Base-by-base conservation (phyloP, 1,140 invertebrate species). In the Calephelis nemesis region DNA sequence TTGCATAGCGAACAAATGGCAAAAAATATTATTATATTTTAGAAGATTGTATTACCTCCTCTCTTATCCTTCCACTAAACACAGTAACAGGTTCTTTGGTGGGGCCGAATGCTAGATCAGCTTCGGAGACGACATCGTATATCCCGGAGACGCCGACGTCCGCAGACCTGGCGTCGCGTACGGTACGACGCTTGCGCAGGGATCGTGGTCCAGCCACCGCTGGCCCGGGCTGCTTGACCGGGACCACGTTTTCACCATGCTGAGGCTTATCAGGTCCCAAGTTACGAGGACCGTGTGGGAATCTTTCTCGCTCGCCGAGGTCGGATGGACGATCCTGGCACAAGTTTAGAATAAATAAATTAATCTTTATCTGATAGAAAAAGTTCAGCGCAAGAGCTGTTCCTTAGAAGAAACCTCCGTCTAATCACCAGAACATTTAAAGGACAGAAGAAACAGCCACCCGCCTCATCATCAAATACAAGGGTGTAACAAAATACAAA, bases 41-140 rank as follows among this genome's bases (percentile, higher is more conserved):
- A 7, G 5, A 19, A 62, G 19, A 63, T 47, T 4, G n/a, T 60
- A 62, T 72, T 71, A 98, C 96, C 86, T 97, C 97, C 84, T 97
- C 95, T 48, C 95, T 93, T 83, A 97, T 97, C 80, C 96, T 93
- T 39, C 97, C 97, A 85, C 97, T 96, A 86, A 98, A 97, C 0
- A 97, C 96, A 8, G 96, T 97, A 0, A 97, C 96, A 0, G 96
- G 95, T 87, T 97, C 96, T 19, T 93, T 93, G 72, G 97, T 96
- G 0, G 96, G 96, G 75, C 96, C 96, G 84, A 98, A 98, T n/a
- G 96, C 97, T 19, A 98, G 90, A 86, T 98, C 97, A 10, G 96
- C 96, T 87, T 97, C 96, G 4, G 97, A 97, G 40, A 98, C 97
- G n/a, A 98, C 97, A 74, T 97, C 96, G 85, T 97, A 98, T 49